A percentile compares a stretch with the other conserved stretches of the same genome.
These are phyloP conservation scores for Ectemnius lituratus DNA, from an alignment of 2,888 invertebrate genomes.

Conservation along the genomic window DNA sequence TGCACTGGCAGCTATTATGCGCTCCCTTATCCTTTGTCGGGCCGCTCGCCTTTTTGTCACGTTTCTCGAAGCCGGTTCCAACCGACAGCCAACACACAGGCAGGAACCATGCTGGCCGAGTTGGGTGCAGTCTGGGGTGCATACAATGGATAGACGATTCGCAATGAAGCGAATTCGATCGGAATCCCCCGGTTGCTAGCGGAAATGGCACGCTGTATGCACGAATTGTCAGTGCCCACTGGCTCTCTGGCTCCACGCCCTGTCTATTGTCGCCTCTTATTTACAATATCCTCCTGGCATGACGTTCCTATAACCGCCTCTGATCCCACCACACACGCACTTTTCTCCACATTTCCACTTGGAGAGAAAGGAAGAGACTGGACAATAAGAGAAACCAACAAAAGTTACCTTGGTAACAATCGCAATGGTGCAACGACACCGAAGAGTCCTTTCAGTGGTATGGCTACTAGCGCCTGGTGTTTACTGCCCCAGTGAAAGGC, in stretches of 20 bases:
- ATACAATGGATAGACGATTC: slow-evolving; percentile 1
- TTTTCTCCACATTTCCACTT: no score
- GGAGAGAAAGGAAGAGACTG: no score
- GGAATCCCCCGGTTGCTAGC: neutral
- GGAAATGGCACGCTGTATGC: neutral
- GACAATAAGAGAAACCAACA: no score
- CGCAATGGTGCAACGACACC: no score
- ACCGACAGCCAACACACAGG: neutral
- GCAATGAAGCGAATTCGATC: slow-evolving; percentile 10
- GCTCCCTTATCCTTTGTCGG: neutral
- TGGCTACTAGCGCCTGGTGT: no score
- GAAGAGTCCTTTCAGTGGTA: no score
- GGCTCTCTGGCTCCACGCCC: neutral
- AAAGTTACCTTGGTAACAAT: no score
- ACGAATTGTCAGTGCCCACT: neutral
- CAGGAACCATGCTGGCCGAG: neutral
- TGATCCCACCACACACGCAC: no score
- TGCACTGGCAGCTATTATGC: neutral
- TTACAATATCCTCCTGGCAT: neutral
- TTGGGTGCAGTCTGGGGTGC: no score
- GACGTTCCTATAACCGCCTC: no score
- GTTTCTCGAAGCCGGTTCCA: neutral
- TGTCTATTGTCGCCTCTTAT: neutral
- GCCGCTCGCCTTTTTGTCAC: slow-evolving; percentile 4
- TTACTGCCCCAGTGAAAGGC: no score